These are phyloP conservation scores for Ciconia maguari DNA, from an alignment of 2,113 vertebrate genomes.

Conservation along the genomic window DNA sequence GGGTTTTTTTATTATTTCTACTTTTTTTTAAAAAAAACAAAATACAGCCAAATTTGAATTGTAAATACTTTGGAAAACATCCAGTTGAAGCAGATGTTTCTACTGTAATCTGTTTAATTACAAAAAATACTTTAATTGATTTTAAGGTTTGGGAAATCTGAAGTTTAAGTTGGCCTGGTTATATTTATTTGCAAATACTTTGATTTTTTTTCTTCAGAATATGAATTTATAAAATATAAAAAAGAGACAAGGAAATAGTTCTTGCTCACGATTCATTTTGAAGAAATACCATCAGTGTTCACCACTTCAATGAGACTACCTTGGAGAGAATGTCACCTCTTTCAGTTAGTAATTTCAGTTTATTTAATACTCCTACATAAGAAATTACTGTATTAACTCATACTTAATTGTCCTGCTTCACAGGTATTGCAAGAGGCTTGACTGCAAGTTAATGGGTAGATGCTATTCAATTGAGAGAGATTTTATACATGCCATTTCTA, in stretches of 20 bases:
- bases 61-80: constrained; percentile 31
- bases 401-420: constrained; percentile 7
- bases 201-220: neutral
- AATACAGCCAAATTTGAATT: constrained; percentile 19
- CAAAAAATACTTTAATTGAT: constrained; percentile 23
- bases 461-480: neutral
- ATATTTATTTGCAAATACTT: constrained; percentile 1
- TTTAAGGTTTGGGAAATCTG: constrained; percentile 1
- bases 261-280: neutral
- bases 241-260: neutral
- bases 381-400: constrained; percentile 28
- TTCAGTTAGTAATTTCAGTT: constrained; percentile 36
- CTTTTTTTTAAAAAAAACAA: neutral
- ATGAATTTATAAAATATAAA: neutral
- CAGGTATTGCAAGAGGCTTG: constrained; percentile 6
- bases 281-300: neutral
- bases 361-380: constrained; percentile 39
- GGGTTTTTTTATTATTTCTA: neutral
- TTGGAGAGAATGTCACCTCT: neutral
- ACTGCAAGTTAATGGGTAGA: neutral
- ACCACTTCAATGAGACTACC: neutral
- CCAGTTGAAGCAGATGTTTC: constrained; percentile 50
- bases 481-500: neutral
- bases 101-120: constrained; percentile 41
- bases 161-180: neutral